phyloP scores from a whole-genome alignment of 2,797 vertebrate species.

The Typhlichthys subterraneus region DNA sequence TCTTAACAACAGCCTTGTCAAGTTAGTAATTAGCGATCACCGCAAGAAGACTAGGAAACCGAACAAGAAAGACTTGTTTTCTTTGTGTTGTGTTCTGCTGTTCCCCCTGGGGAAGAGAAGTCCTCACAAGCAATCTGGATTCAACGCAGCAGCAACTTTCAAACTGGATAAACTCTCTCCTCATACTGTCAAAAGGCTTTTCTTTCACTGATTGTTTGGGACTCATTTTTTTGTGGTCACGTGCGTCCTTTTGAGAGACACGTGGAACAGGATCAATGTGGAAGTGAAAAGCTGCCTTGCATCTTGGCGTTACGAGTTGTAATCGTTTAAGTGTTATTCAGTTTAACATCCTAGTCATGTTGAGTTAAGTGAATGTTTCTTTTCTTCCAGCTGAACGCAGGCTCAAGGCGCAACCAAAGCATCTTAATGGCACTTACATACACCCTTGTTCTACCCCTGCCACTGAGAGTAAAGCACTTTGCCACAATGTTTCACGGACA shows the following conservation, averaged over 20 bases:
- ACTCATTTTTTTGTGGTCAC: neutral
- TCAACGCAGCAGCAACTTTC: constrained; percentile 32
- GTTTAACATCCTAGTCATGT: no score
- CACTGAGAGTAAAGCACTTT: no score
- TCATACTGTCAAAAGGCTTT: neutral
- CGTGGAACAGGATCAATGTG: no score
- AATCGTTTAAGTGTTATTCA: no score
- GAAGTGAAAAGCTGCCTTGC: no score
- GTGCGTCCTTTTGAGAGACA: constrained; percentile 21
- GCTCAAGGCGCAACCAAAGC: no score
- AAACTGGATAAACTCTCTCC: constrained; percentile 35
- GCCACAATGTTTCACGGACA: no score
- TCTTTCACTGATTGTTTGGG: constrained; percentile 17
- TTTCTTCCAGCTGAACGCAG: no score
- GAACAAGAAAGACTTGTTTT: constrained; percentile 68
- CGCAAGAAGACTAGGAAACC: constrained; percentile 50
- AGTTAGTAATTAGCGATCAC: constrained; percentile 74
- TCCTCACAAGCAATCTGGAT: constrained; percentile 53
- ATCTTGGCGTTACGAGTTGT: no score
- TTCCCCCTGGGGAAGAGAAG: constrained; percentile 49
- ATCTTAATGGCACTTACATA: no score
- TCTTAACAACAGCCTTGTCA: constrained; percentile 51
- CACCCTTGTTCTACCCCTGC: no score
- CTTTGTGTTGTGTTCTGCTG: constrained; percentile 29
- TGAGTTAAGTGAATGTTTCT: no score